Percentiles rank a stretch among this genome's conserved stretches.
Conservation (phyloP, 2,113 vertebrate species). For the Sphyrna mokarran region DNA sequence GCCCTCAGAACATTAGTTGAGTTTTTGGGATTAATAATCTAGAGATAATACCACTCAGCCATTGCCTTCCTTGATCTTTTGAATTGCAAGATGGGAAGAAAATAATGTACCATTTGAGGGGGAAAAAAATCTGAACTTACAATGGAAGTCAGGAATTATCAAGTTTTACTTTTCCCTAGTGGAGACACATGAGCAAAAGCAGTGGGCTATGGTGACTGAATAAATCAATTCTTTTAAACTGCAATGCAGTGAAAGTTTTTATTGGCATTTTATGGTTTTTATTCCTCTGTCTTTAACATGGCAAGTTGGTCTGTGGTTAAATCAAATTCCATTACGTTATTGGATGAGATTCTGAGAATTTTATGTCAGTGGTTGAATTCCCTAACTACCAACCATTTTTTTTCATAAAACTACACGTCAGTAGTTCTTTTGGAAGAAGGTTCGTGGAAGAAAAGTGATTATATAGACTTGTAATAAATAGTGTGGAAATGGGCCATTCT, state of each 20-base stretch:
- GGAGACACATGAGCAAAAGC: background rate
- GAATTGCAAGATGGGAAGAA: background rate
- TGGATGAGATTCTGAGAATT: background rate
- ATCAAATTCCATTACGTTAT: background rate
- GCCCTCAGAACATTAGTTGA: too few species aligned
- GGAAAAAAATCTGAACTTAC: background rate
- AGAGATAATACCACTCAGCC: too few species aligned
- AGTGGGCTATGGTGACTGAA: background rate
- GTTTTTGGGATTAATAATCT: too few species aligned
- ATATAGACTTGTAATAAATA: too few species aligned
- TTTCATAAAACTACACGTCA: background rate
- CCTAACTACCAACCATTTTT: background rate
- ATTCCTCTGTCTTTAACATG: background rate
- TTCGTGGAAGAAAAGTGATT: background rate
- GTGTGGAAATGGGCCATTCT: too few species aligned
- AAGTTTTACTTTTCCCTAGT: background rate
- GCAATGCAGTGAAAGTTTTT: background rate
- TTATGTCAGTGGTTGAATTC: background rate
- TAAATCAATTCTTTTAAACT: background rate
- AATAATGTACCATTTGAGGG: background rate
- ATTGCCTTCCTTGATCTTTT: background rate
- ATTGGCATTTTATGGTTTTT: background rate
- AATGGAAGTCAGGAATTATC: background rate
- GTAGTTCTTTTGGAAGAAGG: background rate
- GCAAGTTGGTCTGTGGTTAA: background rate